phyloP scores from a whole-genome alignment of 2,113 vertebrate species.

The Takifugu bimaculatus region DNA sequence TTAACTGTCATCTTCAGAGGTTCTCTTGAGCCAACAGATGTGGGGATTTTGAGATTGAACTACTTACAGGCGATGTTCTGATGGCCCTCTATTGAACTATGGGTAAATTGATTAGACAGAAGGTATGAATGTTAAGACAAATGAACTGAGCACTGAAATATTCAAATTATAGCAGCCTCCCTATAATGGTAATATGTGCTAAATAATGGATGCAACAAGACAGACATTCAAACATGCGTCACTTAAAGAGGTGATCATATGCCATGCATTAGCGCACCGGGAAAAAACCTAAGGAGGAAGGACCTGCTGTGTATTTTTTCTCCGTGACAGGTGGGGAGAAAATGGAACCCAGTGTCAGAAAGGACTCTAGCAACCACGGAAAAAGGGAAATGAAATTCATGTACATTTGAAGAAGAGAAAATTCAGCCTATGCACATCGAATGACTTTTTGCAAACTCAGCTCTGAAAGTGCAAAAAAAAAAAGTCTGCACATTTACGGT shows the following conservation, averaged over 20 bases:
- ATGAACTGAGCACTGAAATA: conserved; percentile 31
- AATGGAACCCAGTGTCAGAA: conserved; percentile 13
- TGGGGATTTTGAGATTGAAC: conserved; percentile 20
- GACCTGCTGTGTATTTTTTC: conserved; percentile 36
- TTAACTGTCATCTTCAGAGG: conserved; percentile 34
- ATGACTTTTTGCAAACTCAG: conserved; percentile 41
- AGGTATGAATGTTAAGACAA: conserved; percentile 24
- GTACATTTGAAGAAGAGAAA: conserved; percentile 35
- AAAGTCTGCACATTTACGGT: conserved; percentile 47
- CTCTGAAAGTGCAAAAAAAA: conserved; percentile 51
- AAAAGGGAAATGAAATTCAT: conserved; percentile 47
- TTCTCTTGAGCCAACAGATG: conserved; percentile 13
- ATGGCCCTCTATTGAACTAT: conserved; percentile 19
- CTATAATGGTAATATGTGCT: background rate
- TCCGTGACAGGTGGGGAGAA: conserved; percentile 3
- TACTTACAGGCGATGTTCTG: conserved; percentile 24
- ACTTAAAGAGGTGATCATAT: conserved; percentile 50
- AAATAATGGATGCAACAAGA: conserved; percentile 30
- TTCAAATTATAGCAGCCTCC: conserved; percentile 41
- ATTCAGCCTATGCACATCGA: conserved; percentile 35
- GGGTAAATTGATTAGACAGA: conserved; percentile 17
- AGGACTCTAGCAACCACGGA: conserved; percentile 39
- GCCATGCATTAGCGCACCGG: conserved; percentile 58
- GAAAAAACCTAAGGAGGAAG: conserved; percentile 24
- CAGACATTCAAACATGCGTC: conserved; percentile 51